Evolutionary conservation across 2,888 invertebrate species (phyloP).

Genomic region (Lithophane leautieri): DNA sequence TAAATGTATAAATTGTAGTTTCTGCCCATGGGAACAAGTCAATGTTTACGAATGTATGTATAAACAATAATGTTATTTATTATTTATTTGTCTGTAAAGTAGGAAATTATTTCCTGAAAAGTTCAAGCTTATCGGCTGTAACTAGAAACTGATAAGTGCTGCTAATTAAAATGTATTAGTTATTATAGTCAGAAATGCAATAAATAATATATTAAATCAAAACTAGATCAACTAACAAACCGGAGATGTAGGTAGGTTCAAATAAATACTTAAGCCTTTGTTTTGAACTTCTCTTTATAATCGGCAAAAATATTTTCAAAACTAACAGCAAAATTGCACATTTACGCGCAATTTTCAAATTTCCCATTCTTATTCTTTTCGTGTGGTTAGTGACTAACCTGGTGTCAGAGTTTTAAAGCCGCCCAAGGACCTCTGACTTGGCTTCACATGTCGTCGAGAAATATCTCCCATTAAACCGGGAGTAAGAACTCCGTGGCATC

Average conservation of each 20-base stretch:
- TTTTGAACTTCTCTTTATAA: no score
- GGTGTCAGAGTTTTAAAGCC: no score
- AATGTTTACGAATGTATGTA: no score
- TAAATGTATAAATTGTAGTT: no score
- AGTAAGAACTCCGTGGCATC: not conserved
- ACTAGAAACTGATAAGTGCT: conserved; percentile 2
- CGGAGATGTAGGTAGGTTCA: not conserved
- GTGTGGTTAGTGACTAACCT: no score
- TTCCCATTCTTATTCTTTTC: no score
- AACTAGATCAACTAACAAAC: not conserved
- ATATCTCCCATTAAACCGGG: no score
- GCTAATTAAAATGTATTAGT: not conserved
- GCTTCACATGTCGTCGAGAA: no score
- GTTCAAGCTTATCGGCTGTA: conserved; percentile 19
- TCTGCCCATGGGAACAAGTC: no score
- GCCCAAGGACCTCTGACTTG: no score
- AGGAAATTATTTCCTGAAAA: conserved; percentile 17
- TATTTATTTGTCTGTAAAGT: conserved; percentile 1
- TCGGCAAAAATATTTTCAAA: not conserved
- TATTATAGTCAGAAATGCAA: not conserved
- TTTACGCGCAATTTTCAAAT: not conserved
- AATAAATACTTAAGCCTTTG: not conserved
- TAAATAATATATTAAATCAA: no score
- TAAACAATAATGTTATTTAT: conserved; percentile 8
- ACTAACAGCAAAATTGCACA: not conserved